phyloP scores from a whole-genome alignment of 2,797 vertebrate genomes.

The Eulemur albifrons region DNA sequence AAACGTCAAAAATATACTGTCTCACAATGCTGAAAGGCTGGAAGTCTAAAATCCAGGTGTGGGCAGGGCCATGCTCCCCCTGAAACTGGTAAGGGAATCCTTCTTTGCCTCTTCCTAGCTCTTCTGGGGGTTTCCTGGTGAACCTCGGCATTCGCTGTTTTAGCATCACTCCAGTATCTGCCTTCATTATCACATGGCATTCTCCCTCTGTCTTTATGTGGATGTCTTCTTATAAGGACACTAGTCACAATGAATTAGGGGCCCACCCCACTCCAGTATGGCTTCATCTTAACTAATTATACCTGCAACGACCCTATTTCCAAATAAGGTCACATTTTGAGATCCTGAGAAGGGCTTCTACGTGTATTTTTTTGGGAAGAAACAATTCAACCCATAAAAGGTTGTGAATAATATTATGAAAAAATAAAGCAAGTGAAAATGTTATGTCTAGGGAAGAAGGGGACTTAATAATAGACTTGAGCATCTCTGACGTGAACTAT shows the following conservation, averaged over 20 bases:
- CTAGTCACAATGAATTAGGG: not conserved
- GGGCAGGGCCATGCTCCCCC: not conserved
- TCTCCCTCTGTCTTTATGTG: not conserved
- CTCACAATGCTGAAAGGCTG: not conserved
- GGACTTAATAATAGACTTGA: not conserved
- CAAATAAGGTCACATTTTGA: not conserved
- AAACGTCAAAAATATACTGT: not conserved
- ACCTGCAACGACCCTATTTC: not conserved
- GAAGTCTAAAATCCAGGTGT: not conserved
- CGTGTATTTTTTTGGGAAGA: not conserved
- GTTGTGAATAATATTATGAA: not conserved
- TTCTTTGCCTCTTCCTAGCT: not conserved
- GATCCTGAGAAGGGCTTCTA: not conserved
- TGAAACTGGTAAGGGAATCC: not conserved
- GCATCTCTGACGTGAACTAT: not conserved
- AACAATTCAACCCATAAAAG: not conserved
- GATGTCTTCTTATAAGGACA: not conserved
- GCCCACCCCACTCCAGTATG: not conserved
- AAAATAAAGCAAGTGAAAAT: not conserved
- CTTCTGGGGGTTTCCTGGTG: not conserved
- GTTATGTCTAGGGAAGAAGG: not conserved
- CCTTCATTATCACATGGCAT: not conserved
- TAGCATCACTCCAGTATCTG: not conserved
- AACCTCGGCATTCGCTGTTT: not conserved
- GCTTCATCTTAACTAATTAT: not conserved